A percentile compares a stretch with the other conserved stretches of the same genome.
Conservation (phyloP, 1,140 invertebrate genomes). For the Cydia pomonella region DNA sequence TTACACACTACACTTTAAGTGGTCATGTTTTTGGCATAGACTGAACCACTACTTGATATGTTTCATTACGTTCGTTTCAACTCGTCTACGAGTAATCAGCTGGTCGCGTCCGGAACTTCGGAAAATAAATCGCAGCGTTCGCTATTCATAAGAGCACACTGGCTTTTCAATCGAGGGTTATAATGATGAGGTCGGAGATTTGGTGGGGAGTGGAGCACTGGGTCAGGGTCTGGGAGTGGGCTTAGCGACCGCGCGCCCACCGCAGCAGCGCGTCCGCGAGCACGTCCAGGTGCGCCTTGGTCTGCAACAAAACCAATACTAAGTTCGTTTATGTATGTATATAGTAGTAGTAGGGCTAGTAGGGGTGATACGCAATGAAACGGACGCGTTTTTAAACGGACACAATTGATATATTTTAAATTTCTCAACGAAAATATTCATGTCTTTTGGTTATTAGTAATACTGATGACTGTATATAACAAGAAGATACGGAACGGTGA, state of each 20-base stretch:
- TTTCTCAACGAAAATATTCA: too few species aligned
- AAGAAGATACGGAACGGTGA: too few species aligned
- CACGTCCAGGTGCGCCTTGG: slow-evolving; percentile 96
- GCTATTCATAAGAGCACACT: slow-evolving; percentile 58
- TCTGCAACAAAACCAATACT: slow-evolving; percentile 84
- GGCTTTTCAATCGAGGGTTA: slow-evolving; percentile 53
- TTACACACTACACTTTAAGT: slow-evolving; percentile 74
- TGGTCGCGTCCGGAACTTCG: slow-evolving; percentile 70
- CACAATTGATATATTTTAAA: too few species aligned
- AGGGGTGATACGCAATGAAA: too few species aligned
- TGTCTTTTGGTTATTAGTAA: too few species aligned
- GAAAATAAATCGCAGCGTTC: slow-evolving; percentile 61
- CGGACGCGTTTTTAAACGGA: too few species aligned
- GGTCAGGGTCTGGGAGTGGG: slow-evolving; percentile 51
- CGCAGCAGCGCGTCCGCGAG: slow-evolving; percentile 94
- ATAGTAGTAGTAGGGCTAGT: too few species aligned
- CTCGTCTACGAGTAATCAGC: slow-evolving; percentile 56
- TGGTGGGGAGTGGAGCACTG: slow-evolving; percentile 49
- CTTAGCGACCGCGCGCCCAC: slow-evolving; percentile 94
- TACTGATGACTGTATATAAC: too few species aligned
- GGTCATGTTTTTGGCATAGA: slow-evolving; percentile 63
- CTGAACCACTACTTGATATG: slow-evolving; percentile 77
- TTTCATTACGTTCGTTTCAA: slow-evolving; percentile 65
- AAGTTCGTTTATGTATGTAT: too few species aligned
- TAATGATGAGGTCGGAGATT: slow-evolving; percentile 60